phyloP scores from a whole-genome alignment of 2,113 vertebrate species.

The Trogon surrucura region DNA sequence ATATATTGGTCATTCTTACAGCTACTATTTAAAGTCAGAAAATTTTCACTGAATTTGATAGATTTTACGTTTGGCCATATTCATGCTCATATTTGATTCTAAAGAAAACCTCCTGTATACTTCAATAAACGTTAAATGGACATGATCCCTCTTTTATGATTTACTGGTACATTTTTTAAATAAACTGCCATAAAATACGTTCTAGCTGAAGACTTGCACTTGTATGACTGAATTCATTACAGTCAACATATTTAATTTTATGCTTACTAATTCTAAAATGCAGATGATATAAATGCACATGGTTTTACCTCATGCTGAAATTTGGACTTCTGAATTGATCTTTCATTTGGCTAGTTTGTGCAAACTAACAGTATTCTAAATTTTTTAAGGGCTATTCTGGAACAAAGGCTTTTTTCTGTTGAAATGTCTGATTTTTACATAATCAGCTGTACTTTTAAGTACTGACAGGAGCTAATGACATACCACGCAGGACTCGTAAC shows the following conservation, averaged over 20 bases:
- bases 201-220: constrained; percentile 84
- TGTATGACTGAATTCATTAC: constrained; percentile 86
- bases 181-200: constrained; percentile 83
- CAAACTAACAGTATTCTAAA: constrained; percentile 65
- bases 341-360: constrained; percentile 68
- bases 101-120: constrained; percentile 87
- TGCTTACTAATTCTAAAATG: constrained; percentile 86
- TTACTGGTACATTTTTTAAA: constrained; percentile 90
- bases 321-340: constrained; percentile 79
- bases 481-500: constrained; percentile 37
- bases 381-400: constrained; percentile 60
- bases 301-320: constrained; percentile 87
- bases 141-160: constrained; percentile 88
- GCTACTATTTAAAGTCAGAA: constrained; percentile 89
- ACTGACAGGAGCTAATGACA: constrained; percentile 15
- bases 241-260: constrained; percentile 85
- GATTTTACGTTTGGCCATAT: constrained; percentile 85
- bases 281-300: constrained; percentile 86
- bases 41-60: constrained; percentile 87
- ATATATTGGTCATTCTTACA: constrained; percentile 94
- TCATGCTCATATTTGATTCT: constrained; percentile 90
- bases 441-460: constrained; percentile 6
- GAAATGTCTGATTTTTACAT: constrained; percentile 58
- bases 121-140: constrained; percentile 93
- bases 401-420: constrained; percentile 50